phyloP scores from a whole-genome alignment of 2,888 invertebrate species.

The Nemapogon koenigi region DNA sequence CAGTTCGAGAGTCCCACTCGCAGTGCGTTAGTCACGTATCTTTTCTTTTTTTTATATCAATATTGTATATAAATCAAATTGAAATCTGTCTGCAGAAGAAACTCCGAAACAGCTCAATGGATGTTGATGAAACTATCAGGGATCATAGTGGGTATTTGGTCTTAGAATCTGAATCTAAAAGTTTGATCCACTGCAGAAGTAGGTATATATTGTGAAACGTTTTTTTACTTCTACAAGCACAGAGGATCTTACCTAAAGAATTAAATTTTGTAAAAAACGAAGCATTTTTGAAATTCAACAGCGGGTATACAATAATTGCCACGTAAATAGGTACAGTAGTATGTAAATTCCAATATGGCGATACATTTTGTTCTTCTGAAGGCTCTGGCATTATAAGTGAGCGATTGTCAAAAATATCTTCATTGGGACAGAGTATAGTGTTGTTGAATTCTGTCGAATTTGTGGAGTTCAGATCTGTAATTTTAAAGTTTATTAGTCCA shows the following conservation, averaged over 20 bases:
- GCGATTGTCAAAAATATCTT: slow-evolving; percentile 25
- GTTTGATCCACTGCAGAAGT: too few species aligned
- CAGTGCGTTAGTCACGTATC: too few species aligned
- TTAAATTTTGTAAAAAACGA: slow-evolving; percentile 94
- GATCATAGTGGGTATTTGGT: too few species aligned
- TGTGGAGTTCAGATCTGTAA: slow-evolving; percentile 32
- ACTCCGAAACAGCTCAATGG: too few species aligned
- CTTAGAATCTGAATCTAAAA: too few species aligned
- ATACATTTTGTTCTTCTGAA: slow-evolving; percentile 26
- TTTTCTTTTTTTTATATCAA: too few species aligned
- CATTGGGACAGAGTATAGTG: slow-evolving; percentile 50
- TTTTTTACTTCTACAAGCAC: background rate
- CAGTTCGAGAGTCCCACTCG: too few species aligned
- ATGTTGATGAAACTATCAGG: too few species aligned
- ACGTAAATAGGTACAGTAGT: slow-evolving; percentile 84
- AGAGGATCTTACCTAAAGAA: slow-evolving; percentile 74
- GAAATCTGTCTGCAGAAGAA: too few species aligned
- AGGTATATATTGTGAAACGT: too few species aligned
- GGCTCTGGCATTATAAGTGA: slow-evolving; percentile 25
- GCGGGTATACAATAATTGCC: slow-evolving; percentile 76
- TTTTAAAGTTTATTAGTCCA: too few species aligned
- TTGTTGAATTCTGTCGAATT: slow-evolving; percentile 28
- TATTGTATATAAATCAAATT: too few species aligned
- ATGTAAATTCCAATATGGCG: slow-evolving; percentile 74
- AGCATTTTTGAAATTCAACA: slow-evolving; percentile 85